Percentiles rank a stretch among this genome's conserved stretches.
Evolutionary conservation across 2,888 invertebrate genomes (phyloP).

Genomic region (Ephialtes manifestator): DNA sequence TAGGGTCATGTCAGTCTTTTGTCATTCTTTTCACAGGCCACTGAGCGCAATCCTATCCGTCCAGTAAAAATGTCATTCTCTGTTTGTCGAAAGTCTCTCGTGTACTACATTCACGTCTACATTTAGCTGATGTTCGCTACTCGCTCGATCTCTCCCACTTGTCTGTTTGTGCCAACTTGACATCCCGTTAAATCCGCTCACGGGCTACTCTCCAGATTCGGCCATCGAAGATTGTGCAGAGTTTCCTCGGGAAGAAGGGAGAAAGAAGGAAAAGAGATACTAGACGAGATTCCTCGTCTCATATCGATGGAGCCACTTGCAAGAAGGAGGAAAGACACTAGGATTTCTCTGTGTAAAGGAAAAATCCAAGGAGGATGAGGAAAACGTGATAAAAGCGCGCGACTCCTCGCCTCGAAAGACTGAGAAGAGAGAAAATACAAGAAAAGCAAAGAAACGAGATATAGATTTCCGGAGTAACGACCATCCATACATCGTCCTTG

Average conservation of each 20-base stretch:
- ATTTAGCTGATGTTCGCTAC: slow-evolving; percentile 22
- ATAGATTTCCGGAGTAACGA: slow-evolving; percentile 71
- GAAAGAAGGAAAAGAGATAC: slow-evolving; percentile 25
- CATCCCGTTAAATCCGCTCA: slow-evolving; percentile 47
- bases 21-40: slow-evolving; percentile 42
- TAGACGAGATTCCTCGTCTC: slow-evolving; percentile 32
- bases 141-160: slow-evolving; percentile 17
- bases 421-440: slow-evolving; percentile 42
- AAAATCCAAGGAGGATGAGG: slow-evolving; percentile 61
- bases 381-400: slow-evolving; percentile 53
- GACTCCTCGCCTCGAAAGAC: slow-evolving; percentile 38
- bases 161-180: slow-evolving; percentile 55
- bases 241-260: slow-evolving; percentile 33
- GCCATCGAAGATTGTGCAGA: slow-evolving; percentile 22
- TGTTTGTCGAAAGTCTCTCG: slow-evolving; percentile 26
- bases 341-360: slow-evolving; percentile 19
- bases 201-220: slow-evolving; percentile 31
- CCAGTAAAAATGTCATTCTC: slow-evolving; percentile 11
- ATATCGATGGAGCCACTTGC: slow-evolving; percentile 55
- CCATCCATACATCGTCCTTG: slow-evolving; percentile 69
- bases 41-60: neutral
- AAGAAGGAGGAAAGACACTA: slow-evolving; percentile 34
- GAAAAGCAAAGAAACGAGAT: slow-evolving; percentile 58
- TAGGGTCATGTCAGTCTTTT: slow-evolving; percentile 50
- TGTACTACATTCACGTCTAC: slow-evolving; percentile 27